These are phyloP conservation scores for Amblyornis subalaris DNA, from an alignment of 2,113 vertebrate species.

Conservation along the genomic window DNA sequence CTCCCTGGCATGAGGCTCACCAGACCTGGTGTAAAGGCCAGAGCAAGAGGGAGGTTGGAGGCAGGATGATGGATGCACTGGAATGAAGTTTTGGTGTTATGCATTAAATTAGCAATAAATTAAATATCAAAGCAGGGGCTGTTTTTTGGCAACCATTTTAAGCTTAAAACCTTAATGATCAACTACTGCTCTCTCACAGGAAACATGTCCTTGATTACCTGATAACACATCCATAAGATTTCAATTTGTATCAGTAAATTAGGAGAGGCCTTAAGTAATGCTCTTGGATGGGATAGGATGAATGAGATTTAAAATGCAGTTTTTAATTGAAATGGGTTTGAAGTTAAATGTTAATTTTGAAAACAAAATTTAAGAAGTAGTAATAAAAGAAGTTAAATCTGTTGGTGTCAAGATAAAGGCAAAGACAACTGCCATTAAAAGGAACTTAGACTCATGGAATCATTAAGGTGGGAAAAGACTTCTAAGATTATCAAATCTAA, in stretches of 20 bases:
- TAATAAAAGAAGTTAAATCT: neutral
- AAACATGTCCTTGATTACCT: neutral
- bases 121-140: neutral
- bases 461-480: neutral
- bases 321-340: neutral
- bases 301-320: neutral
- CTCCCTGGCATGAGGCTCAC: neutral
- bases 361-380: neutral
- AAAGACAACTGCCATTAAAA: neutral
- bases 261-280: neutral
- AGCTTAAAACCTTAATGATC: neutral
- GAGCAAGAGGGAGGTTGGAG: neutral
- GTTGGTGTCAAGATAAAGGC: neutral
- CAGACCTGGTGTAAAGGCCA: neutral
- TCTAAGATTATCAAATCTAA: neutral
- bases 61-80: neutral
- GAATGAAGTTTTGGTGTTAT: neutral
- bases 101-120: neutral
- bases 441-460: neutral
- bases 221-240: neutral
- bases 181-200: neutral
- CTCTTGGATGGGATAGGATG: neutral
- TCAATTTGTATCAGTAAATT: neutral
- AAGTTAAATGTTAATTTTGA: neutral
- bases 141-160: neutral